These are phyloP conservation scores for Bursaphelenchus mucronatus DNA, from an alignment of 1,140 invertebrate species.

Conservation along the genomic window DNA sequence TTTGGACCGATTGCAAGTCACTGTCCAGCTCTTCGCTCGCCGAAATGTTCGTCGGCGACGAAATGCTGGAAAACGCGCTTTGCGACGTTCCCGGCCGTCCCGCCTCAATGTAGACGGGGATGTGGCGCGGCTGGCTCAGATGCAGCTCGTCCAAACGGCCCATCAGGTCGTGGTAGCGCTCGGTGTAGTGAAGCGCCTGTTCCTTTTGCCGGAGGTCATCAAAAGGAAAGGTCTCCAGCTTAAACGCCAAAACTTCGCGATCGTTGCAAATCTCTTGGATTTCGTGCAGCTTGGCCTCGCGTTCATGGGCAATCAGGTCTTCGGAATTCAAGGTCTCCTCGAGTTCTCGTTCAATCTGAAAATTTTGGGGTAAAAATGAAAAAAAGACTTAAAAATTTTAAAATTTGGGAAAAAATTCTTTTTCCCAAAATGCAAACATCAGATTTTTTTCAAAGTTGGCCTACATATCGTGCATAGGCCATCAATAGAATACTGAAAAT, in stretches of 20 bases:
- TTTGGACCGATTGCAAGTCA: conserved; percentile 20
- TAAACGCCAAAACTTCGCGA: background rate
- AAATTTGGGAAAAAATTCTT: too few relatives aligned
- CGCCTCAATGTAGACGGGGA: conserved; percentile 13
- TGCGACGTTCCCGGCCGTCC: conserved; percentile 1
- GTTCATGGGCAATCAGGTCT: conserved; percentile 2
- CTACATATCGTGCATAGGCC: too few relatives aligned
- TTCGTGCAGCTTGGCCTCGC: conserved; percentile 12
- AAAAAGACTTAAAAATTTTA: too few relatives aligned
- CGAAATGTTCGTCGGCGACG: conserved; percentile 4
- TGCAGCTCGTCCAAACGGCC: conserved; percentile 1
- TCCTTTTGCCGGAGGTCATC: conserved; percentile 15
- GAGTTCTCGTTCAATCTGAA: conserved; percentile 16
- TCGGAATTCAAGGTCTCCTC: background rate
- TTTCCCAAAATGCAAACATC: too few relatives aligned
- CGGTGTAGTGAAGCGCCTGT: conserved; percentile 1
- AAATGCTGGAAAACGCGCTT: background rate
- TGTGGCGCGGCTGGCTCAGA: background rate
- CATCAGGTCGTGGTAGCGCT: conserved; percentile 6
- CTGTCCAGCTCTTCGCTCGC: conserved; percentile 12
- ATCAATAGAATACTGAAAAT: too few relatives aligned
- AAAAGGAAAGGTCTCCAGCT: conserved; percentile 12
- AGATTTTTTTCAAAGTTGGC: too few relatives aligned
- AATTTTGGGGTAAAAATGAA: too few relatives aligned
- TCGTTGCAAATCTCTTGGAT: conserved; percentile 11